phyloP scores from a whole-genome alignment of 2,113 vertebrate species.

The Chroicocephalus ridibundus region DNA sequence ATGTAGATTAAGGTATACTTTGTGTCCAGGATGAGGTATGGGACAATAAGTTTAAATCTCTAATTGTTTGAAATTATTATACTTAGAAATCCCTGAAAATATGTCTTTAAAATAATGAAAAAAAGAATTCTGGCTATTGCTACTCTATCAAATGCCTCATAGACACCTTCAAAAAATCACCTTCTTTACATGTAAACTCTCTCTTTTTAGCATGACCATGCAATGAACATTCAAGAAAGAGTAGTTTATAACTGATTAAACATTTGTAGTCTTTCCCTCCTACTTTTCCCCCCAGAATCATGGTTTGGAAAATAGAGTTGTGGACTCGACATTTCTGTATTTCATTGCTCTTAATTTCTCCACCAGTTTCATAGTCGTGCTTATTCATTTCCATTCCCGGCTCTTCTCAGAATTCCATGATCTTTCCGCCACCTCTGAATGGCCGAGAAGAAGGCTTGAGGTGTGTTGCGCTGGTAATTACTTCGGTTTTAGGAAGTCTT shows the following conservation, averaged over 20 bases:
- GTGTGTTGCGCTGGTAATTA: background rate
- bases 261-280: background rate
- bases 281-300: background rate
- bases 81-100: slow-evolving; percentile 16
- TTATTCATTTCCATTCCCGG: background rate
- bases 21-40: slow-evolving; percentile 19
- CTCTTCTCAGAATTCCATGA: background rate
- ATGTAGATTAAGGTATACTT: slow-evolving; percentile 17
- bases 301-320: background rate
- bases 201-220: background rate
- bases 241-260: background rate
- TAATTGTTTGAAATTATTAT: slow-evolving; percentile 23
- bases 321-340: background rate
- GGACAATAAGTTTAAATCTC: slow-evolving; percentile 22
- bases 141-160: background rate
- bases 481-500: background rate
- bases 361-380: background rate
- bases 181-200: background rate
- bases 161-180: background rate
- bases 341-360: background rate
- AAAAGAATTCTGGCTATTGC: background rate
- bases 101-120: background rate
- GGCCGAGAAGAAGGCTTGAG: background rate
- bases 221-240: background rate
- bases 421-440: background rate